Evolutionary conservation across 2,888 invertebrate species (phyloP), one percentile per base, ranked within the genome.

Genomic region (Clostera curtula): DNA sequence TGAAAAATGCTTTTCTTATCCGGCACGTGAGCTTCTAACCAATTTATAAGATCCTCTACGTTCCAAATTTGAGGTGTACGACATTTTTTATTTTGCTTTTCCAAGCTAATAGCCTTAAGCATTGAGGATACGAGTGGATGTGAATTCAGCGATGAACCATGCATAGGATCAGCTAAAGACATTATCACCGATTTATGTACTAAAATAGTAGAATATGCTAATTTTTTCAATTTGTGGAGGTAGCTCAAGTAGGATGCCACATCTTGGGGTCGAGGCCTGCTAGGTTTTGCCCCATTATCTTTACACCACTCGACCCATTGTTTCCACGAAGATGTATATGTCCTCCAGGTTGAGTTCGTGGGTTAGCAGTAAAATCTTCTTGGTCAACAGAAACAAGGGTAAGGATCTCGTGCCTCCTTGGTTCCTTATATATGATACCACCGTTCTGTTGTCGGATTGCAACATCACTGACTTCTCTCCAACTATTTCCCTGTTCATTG

Each of bases 361-460:
- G 0, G 36, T 27, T 3, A 40, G 4, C 0, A 27, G 0, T 1
- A 40, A 2, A 1, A 36, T 19, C 1, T 31, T 4, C 4, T 2
- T 28, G 2, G 40, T 20, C 6, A 5, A 1, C 6, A 29, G 27
- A 6, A 36, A 1, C 2, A 40, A 19, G 1, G 7, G 2, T 0
- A 26, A 1, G 0, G 29, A 36, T 4, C 19, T 21, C 7, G 36
- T 34, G 9, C 46, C 45, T 0, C 48, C 50, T 13, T 50, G 44
- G 2, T 43, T 47, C 12, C 34, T 11, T 6, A 52, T 5, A 13
- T 47, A 47, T 0, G 49, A 20, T 0, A 49, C 36, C 0, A 47
- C 43, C 0, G 45, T 48, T 5, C 14, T 30, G 34, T 42, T 50
- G 49, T 49, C 50, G 4, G 41, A 34, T 14, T 49, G 47, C 0